phyloP scores from a whole-genome alignment of 2,888 invertebrate genomes.

The Dynastes hyllus region DNA sequence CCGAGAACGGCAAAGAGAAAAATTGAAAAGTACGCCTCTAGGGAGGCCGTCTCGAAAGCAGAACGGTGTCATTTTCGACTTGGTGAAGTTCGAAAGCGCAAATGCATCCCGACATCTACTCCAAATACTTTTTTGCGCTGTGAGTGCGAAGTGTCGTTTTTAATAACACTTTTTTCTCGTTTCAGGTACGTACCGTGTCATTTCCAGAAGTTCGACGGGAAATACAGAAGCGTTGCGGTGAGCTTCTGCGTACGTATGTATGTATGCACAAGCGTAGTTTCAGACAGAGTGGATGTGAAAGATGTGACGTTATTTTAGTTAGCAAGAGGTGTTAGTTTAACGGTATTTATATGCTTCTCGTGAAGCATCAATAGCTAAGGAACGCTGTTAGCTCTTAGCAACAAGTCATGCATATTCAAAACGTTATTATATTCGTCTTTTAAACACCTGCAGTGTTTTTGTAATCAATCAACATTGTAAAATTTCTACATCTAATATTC shows the following conservation, averaged over 20 bases:
- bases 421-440: neutral
- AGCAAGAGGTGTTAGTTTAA: neutral
- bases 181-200: slow-evolving; percentile 36
- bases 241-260: neutral
- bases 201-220: neutral
- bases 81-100: slow-evolving; percentile 8
- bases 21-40: slow-evolving; percentile 36
- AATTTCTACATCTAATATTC: too few relatives aligned
- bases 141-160: slow-evolving; percentile 35
- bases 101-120: slow-evolving; percentile 32
- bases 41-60: slow-evolving; percentile 15
- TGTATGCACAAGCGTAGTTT: neutral
- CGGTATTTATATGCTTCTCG: slow-evolving; percentile 1
- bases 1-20: slow-evolving; percentile 21
- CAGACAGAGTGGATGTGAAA: neutral
- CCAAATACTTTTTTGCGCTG: slow-evolving; percentile 24
- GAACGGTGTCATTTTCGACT: slow-evolving; percentile 30
- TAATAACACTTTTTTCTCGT: slow-evolving; percentile 35
- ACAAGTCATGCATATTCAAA: slow-evolving; percentile 14
- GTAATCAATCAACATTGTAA: neutral
- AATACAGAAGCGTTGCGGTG: too few relatives aligned
- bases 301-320: neutral
- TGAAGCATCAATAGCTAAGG: neutral
- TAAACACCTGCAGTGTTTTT: slow-evolving; percentile 6
- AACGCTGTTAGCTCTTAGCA: neutral